Conservation (phyloP, 2,888 invertebrate genomes). For the Leptinotarsa tumamoca region DNA sequence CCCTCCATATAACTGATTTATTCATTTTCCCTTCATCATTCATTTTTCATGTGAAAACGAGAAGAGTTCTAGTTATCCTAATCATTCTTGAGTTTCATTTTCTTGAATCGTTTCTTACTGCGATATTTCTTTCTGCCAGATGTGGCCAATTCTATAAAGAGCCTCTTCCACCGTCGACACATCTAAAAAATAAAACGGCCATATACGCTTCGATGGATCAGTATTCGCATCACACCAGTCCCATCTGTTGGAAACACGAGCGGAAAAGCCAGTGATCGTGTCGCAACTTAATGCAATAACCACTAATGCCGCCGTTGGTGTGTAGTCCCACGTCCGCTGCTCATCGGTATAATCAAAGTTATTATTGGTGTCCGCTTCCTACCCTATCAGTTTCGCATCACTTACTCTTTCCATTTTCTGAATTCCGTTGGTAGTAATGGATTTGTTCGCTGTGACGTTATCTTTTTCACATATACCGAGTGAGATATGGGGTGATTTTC, state of each 20-base stretch:
- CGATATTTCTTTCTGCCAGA: too few species aligned
- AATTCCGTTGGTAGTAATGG: too few species aligned
- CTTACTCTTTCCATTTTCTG: background rate
- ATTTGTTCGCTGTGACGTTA: too few species aligned
- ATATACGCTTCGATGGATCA: background rate
- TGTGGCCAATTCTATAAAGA: too few species aligned
- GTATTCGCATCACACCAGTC: background rate
- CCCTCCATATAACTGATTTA: too few species aligned
- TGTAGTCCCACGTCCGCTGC: constrained; percentile 23
- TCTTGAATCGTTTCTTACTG: too few species aligned
- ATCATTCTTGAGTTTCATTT: too few species aligned
- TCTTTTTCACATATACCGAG: constrained; percentile 1
- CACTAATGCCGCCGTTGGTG: constrained; percentile 27
- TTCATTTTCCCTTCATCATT: too few species aligned
- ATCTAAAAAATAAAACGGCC: background rate
- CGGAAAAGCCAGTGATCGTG: constrained; percentile 14
- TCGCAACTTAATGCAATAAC: constrained; percentile 27
- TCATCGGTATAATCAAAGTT: constrained; percentile 32
- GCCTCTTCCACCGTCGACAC: background rate
- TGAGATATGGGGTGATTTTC: background rate
- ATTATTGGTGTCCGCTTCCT: constrained; percentile 19
- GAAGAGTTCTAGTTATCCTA: too few species aligned
- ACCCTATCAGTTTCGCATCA: constrained; percentile 28
- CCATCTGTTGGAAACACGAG: constrained; percentile 6
- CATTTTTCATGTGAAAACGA: too few species aligned